Evolutionary conservation across 2,113 vertebrate species (phyloP), one percentile per base, ranked within the genome.

Genomic region (Talpa occidentalis): DNA sequence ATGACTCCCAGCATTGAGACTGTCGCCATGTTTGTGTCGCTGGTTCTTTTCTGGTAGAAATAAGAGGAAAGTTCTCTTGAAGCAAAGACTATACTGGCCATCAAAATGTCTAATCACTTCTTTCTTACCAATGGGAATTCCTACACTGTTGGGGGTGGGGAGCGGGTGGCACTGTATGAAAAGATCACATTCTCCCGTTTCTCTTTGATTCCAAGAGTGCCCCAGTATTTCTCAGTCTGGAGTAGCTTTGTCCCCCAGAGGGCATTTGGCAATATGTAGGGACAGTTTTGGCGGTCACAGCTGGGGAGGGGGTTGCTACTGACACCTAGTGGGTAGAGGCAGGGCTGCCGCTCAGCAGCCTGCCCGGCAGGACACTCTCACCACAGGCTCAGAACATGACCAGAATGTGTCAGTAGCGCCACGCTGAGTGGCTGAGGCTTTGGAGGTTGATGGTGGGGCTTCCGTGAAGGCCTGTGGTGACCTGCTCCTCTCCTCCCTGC

Each of bases 291-390:
- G 49, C 35, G 37, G 40, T 84, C 79, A n/a, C 24, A 6, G 16
- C 62, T 44, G 21, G 24, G 30, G 47, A 40, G 19, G 37, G 52
- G 8, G 9, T 19, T 56, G 10, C 49, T 74, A 32, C 59, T 62
- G 85, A 40, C 79, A 89, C 14, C 85, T 40, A 54, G 76, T 17
- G 66, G 6, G 47, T 35, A 32, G 54, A 32, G 78, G 35, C 21
- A 52, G n/a, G 42, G 69, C 37, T 24, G 72, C 16, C n/a, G 64
- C 54, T n/a, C 21, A 10, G 15, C 40, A 22, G 9, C 64, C 17
- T 21, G 8, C 14, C 4, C 4, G 0, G 17, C 73, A 4, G 1
- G 6, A 28, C 40, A 22, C 56, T n/a, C n/a, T n/a, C n/a, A 22
- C 12, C 37, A 44, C 24, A 26, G 24, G 6, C n/a, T n/a, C n/a